These are phyloP conservation scores for Xerus rutilus DNA, from an alignment of 2,797 vertebrate genomes.

Conservation along the genomic window DNA sequence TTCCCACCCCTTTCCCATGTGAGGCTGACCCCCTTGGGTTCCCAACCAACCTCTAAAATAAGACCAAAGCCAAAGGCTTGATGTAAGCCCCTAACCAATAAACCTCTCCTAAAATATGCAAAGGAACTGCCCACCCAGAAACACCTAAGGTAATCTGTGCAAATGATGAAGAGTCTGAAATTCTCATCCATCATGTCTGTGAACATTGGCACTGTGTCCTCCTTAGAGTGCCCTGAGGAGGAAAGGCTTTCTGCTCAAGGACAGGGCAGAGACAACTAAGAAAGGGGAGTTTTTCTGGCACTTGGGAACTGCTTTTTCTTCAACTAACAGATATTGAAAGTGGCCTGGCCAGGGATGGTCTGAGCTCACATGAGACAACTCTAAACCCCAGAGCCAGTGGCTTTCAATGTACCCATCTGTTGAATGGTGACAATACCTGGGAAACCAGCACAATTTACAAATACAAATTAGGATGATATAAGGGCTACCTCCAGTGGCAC, in stretches of 20 bases:
- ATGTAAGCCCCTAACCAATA: constrained; percentile 80
- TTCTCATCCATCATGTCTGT: constrained; percentile 27
- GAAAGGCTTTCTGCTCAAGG: background rate
- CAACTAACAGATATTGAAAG: background rate
- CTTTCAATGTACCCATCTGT: background rate
- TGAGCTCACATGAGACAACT: background rate
- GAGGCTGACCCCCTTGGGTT: constrained; percentile 22
- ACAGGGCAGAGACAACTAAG: background rate
- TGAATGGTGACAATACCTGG: background rate
- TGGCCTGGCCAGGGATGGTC: background rate
- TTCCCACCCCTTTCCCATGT: background rate
- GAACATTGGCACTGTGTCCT: constrained; percentile 71
- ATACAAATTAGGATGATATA: background rate
- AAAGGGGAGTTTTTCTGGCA: background rate
- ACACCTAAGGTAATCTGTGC: constrained; percentile 83
- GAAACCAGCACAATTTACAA: background rate
- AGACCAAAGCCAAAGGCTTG: constrained; percentile 76
- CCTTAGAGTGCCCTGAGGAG: accelerated
- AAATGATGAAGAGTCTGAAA: constrained; percentile 75
- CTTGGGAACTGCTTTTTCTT: background rate
- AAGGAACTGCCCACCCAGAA: constrained; percentile 56
- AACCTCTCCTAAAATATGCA: constrained; percentile 55
- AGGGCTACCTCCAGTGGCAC: background rate
- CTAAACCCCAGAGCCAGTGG: background rate
- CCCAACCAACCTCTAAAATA: constrained; percentile 69